Evolutionary conservation across 2,888 invertebrate species (phyloP).

Genomic region (Caenorhabditis sulstoni): DNA sequence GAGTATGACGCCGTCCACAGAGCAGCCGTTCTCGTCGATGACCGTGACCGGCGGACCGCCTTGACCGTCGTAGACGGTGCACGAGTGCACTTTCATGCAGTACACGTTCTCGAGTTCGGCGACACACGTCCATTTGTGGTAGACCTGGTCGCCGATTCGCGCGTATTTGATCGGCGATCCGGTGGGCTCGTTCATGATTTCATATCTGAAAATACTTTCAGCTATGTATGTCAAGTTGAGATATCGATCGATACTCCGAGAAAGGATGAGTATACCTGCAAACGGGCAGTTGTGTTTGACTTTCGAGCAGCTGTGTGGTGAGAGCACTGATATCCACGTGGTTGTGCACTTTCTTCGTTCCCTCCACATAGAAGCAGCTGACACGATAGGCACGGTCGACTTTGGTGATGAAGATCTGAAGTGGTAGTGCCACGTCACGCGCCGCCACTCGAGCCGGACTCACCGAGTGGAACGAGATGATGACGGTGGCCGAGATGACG

Average conservation of each 20-base stretch:
- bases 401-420: slow-evolving; percentile 79
- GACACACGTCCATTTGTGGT: slow-evolving; percentile 72
- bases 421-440: too few species aligned
- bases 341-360: slow-evolving; percentile 73
- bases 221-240: background rate
- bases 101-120: slow-evolving; percentile 75
- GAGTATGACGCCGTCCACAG: slow-evolving; percentile 76
- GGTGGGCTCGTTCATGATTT: slow-evolving; percentile 74
- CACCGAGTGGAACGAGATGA: slow-evolving; percentile 79
- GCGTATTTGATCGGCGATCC: slow-evolving; percentile 79
- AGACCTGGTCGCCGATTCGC: slow-evolving; percentile 78
- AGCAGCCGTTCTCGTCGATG: slow-evolving; percentile 78
- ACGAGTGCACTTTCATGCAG: slow-evolving; percentile 79
- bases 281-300: slow-evolving; percentile 73
- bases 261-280: slow-evolving; percentile 64
- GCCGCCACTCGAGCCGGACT: background rate
- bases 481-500: slow-evolving; percentile 75
- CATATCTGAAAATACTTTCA: slow-evolving; percentile 64
- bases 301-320: slow-evolving; percentile 72
- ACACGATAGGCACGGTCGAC: slow-evolving; percentile 78
- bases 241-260: too few species aligned
- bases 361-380: slow-evolving; percentile 79
- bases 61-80: slow-evolving; percentile 80
- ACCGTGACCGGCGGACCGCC: slow-evolving; percentile 78
- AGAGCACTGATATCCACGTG: slow-evolving; percentile 76